Evolutionary conservation across 2,888 invertebrate genomes (phyloP), one percentile per base, ranked within the genome.

Genomic region (Dicyrtoma fusca): DNA sequence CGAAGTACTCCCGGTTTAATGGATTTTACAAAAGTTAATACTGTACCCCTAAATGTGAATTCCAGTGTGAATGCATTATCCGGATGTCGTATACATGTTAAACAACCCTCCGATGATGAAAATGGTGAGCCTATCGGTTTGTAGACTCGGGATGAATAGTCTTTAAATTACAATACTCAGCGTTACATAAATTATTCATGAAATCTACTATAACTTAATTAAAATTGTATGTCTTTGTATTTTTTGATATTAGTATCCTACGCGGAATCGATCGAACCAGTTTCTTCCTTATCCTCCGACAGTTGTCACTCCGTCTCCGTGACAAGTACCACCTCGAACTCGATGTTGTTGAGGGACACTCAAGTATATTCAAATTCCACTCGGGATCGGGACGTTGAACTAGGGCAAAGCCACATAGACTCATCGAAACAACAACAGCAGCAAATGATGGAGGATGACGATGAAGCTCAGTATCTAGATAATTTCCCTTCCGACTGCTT

Each of bases 401-500:
- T 34, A 34, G 34, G 34, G 8, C 8, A 5, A 34, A 8, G 34
- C 4, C 34, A 34, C 34, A 5, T 34, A 5, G 8, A 3, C 8
- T 34, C 34, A 8, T 34, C 34, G 8, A 34, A 34, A n/a, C n/a
- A n/a, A n/a, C n/a, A n/a, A n/a, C n/a, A n/a, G n/a, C n/a, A n/a
- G 34, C 34, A 34, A 34, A 34, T 34, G 34, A 25, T 25, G 21
- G 57, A 57, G 6, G 1, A 23, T 11, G 49, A 49, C 4, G 49
- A 49, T 49, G 57, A 26, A 57, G 57, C 34, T 5, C 34, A 57
- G 25, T 57, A 11, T 21, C 25, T 23, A 1, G 57, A 57, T 23
- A 57, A 21, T 26, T 49, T 64, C 23, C 64, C 64, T 25, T 64
- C 64, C 1, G 64, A 64, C 10, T 64, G 64, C n/a, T 64, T 49